phyloP scores from a whole-genome alignment of 2,113 vertebrate species.

The Ophiodon elongatus region DNA sequence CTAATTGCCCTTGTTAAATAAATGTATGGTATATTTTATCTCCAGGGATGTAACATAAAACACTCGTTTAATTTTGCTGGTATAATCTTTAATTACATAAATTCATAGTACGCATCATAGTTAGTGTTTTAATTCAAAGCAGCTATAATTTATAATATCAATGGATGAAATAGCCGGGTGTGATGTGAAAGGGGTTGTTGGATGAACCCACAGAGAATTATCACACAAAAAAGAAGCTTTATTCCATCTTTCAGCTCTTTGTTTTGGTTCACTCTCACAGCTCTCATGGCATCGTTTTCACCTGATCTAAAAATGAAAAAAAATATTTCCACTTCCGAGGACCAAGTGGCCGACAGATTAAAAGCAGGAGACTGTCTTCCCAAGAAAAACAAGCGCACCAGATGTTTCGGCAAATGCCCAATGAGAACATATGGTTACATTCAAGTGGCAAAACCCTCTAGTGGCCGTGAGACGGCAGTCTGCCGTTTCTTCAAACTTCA shows the following conservation, averaged over 20 bases:
- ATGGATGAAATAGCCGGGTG: not conserved
- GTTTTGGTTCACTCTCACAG: not conserved
- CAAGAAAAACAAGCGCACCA: too few species aligned
- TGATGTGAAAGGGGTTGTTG: not conserved
- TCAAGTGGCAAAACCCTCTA: too few species aligned
- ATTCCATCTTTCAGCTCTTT: not conserved
- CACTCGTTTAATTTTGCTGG: not conserved
- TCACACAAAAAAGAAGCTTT: not conserved
- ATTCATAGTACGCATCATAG: not conserved
- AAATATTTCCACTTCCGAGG: not conserved
- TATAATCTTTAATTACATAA: conserved; percentile 1
- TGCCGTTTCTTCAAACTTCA: too few species aligned
- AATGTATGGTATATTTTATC: conserved; percentile 21
- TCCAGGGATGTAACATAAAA: conserved; percentile 19
- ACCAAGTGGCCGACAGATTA: not conserved
- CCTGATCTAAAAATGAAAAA: not conserved
- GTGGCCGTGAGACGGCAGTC: too few species aligned
- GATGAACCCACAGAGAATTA: not conserved
- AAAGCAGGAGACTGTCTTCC: too few species aligned
- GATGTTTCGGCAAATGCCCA: too few species aligned
- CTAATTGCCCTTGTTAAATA: conserved; percentile 55
- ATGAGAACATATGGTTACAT: too few species aligned
- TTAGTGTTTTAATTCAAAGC: not conserved
- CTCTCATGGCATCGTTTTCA: not conserved
- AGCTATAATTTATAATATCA: not conserved